These are phyloP conservation scores for Aviceda subcristata DNA, from an alignment of 2,113 vertebrate genomes.

Conservation along the genomic window DNA sequence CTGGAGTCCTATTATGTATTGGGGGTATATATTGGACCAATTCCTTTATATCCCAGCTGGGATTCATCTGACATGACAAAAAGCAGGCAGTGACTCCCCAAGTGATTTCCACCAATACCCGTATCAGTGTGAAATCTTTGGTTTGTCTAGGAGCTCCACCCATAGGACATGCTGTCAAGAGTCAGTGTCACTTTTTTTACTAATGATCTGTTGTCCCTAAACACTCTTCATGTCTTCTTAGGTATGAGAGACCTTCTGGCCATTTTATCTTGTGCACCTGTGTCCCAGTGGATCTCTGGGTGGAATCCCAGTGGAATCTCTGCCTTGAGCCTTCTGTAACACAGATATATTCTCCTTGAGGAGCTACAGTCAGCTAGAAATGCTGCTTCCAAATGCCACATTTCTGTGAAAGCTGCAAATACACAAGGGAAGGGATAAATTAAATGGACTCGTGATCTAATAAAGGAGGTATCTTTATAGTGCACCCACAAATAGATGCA, in stretches of 20 bases:
- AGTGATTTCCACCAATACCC: not conserved
- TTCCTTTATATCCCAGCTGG: not conserved
- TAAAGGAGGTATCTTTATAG: not conserved
- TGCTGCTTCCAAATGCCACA: not conserved
- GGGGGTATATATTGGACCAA: not conserved
- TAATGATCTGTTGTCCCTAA: not conserved
- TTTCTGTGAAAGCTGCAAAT: not conserved
- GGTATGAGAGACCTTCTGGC: not conserved
- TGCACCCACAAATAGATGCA: not conserved
- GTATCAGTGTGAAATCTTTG: fast-evolving
- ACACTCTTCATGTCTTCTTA: not conserved
- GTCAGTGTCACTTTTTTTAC: not conserved
- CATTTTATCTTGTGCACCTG: not conserved
- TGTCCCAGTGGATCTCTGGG: not conserved
- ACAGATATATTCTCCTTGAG: not conserved
- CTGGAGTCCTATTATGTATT: not conserved
- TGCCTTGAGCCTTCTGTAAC: not conserved
- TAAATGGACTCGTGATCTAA: not conserved
- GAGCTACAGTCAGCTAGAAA: not conserved
- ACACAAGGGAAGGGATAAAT: not conserved
- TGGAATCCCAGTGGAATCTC: no score
- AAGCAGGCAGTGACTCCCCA: not conserved
- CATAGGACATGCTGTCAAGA: fast-evolving
- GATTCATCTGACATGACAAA: not conserved
- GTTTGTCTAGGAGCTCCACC: not conserved